Evolutionary conservation across 2,888 invertebrate species (phyloP), one percentile per base, ranked within the genome.

Genomic region (Pyrocoelia pectoralis): DNA sequence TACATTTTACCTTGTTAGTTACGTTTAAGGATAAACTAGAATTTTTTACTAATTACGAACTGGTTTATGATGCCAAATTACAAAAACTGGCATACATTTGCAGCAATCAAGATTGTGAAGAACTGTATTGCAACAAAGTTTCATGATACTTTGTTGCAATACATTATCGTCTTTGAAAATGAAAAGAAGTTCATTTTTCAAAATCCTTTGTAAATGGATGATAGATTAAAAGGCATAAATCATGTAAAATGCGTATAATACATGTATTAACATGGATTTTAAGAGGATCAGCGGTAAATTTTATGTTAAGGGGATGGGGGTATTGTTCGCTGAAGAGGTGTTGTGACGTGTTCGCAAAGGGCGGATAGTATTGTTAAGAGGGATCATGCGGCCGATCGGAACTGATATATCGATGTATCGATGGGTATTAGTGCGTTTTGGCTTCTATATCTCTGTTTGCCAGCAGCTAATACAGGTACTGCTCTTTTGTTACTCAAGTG

Each of bases 281-380:
- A 73, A 70, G 70, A 73, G 74, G 75, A 74, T 75, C 76, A 72
- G 76, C 72, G 78, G 77, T 76, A 75, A 76, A 73, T 73, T 68
- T 75, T 71, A 69, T 68, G 71, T 71, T 67, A 64, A 71, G 73
- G 73, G 74, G 70, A 61, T 58, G 64, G 33, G 33, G 33, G 56
- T 68, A 66, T 79, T 78, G 77, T 78, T 75, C 74, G 64, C 65
- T 77, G 70, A 74, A 78, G 79, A 79, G 79, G 78, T 79, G 79
- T 79, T 78, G 73, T 77, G 79, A 78, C 75, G 76, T 77, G 72
- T 68, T 67, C 66, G 59, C 61, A 72, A 76, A 73, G 77, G 77
- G 73, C 69, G 65, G 56, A 56, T 48, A 51, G 66, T 64, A 75
- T 77, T 77, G 74, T 77, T 65, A 68, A 52, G 58, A 67, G 69